Base-by-base conservation (phyloP, 2,797 vertebrate genomes). In the Arnoldichthys spilopterus region DNA sequence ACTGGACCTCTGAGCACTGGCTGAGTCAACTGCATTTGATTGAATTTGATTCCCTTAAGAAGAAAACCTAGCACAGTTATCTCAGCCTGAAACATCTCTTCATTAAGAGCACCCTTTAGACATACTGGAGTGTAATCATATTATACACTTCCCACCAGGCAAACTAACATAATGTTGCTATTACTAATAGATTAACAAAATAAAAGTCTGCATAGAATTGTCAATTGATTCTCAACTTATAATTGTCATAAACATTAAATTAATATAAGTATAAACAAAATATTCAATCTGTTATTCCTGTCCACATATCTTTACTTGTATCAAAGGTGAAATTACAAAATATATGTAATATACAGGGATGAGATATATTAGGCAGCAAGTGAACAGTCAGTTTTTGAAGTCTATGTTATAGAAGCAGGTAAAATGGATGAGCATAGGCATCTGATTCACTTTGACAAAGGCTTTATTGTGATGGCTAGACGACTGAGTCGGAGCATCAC, bases 11-110 rank as follows among this genome's bases (percentile, higher is more conserved):
- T 58, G 67, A 74, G 68, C 56, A 54, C 45, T 73, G 62, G 43
- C 66, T 81, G 72, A 75, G 67, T 81, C 82, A 84, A 45, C 61
- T 67, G 26, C 4, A 18, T n/a, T 54, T 54, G 20, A 54, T 24
- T 24, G n/a, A 26, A 22, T 56, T 18, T 56, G 69, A 72, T 56
- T 56, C 69, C 51, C 71, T n/a, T 40, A 18, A 64, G 43, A 40
- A 30, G 66, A 51, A 61, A 54, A 61, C 43, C 53, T 59, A 62
- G 16, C 37, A 61, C 24, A 68, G 54, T 45, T 22, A 59, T 66
- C 37, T 26, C 24, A 11, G 51, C 32, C 8, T 28, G n/a, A 30
- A 32, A 53, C 32, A 58, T 22, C 37, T 32, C 16, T 30, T 32
- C 18, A n/a, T 12, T 13, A 15, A 32, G 47, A 63, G 74, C 13